A percentile compares a stretch with the other conserved stretches of the same genome.
These are phyloP conservation scores for Hystrix cristata DNA, from an alignment of 2,113 vertebrate genomes.

Conservation along the genomic window DNA sequence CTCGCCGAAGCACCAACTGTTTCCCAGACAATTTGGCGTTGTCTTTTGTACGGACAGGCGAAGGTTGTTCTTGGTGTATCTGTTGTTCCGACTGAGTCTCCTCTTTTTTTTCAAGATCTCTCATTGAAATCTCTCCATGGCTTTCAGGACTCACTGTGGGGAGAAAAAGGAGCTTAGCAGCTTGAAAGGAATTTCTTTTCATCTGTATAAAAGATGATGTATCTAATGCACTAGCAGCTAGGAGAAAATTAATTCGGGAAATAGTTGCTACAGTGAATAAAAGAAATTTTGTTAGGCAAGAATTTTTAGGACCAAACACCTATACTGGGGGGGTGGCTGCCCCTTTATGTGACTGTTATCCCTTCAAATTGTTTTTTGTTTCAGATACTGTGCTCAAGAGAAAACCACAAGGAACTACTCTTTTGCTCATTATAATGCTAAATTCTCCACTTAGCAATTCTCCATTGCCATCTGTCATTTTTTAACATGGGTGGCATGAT, in stretches of 20 bases:
- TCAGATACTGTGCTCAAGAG: not conserved
- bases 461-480: not conserved
- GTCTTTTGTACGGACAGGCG: fast-evolving
- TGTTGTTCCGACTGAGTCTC: conserved; percentile 43
- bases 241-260: not conserved
- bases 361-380: not conserved
- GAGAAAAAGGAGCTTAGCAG: not conserved
- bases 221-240: not conserved
- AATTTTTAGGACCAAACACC: not conserved
- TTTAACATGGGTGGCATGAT: not conserved
- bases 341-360: not conserved
- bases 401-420: not conserved
- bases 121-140: not conserved
- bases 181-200: not conserved
- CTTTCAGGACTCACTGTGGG: conserved; percentile 50
- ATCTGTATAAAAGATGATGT: not conserved
- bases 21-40: fast-evolving
- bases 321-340: not conserved
- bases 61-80: not conserved
- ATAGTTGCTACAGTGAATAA: not conserved
- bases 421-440: not conserved
- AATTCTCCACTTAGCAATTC: not conserved
- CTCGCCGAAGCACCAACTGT: conserved; percentile 54
- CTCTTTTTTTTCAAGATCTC: fast-evolving
- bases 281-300: not conserved